Percentiles rank a stretch among this genome's conserved stretches.
Evolutionary conservation across 2,888 invertebrate genomes (phyloP).

Genomic region (Lithophane leautieri): DNA sequence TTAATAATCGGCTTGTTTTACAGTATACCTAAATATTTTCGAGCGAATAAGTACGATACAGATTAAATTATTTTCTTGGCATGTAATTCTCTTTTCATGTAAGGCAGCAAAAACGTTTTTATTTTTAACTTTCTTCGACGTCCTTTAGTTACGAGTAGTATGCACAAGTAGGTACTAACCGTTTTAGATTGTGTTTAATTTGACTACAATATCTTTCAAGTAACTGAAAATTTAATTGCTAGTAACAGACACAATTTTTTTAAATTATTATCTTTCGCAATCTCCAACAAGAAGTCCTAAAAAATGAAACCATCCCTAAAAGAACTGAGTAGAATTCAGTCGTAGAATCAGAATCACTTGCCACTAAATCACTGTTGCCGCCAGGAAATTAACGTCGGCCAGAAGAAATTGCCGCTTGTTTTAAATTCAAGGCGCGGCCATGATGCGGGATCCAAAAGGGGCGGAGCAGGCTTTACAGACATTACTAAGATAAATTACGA

Average conservation of each 20-base stretch:
- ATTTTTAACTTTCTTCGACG: not conserved
- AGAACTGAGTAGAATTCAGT: slow-evolving; percentile 35
- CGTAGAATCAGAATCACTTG: slow-evolving; percentile 72
- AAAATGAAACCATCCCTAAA: slow-evolving; percentile 41
- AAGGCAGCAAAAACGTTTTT: not conserved
- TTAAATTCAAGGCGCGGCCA: slow-evolving; percentile 79
- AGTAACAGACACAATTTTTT: not conserved
- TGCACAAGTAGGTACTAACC: not conserved
- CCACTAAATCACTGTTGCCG: slow-evolving; percentile 84
- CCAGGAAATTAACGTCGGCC: slow-evolving; percentile 80
- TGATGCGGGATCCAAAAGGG: slow-evolving; percentile 84
- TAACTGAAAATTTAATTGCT: not conserved
- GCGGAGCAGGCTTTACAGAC: slow-evolving; percentile 81
- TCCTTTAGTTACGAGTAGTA: not conserved
- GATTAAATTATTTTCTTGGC: not conserved
- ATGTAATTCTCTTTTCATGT: not conserved
- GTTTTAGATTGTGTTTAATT: not conserved
- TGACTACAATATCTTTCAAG: not conserved
- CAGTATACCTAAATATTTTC: not conserved
- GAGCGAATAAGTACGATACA: not conserved
- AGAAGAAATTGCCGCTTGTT: slow-evolving; percentile 77
- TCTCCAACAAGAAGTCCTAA: slow-evolving; percentile 25
- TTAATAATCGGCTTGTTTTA: not conserved
- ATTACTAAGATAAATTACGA: slow-evolving; percentile 87
- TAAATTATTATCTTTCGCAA: slow-evolving; percentile 22